Base-by-base conservation (phyloP, 2,888 invertebrate genomes). In the Azorinus chamasolen region DNA sequence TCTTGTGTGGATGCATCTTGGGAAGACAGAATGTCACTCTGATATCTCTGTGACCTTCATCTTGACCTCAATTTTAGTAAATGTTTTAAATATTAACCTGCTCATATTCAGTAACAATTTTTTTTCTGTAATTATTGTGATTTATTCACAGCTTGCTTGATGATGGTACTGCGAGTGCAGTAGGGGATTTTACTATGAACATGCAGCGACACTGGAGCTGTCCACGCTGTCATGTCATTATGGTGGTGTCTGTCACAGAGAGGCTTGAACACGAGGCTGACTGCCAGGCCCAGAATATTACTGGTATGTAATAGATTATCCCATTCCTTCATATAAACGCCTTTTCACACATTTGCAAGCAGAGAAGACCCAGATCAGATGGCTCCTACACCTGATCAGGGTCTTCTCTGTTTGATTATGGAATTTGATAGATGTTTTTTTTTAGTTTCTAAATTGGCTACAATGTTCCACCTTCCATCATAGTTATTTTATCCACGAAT, bases 131-230 rank as follows among this genome's bases (percentile, higher is more conserved):
- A n/a, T n/a, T n/a, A n/a, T n/a, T n/a, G n/a, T n/a, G n/a, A n/a
- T n/a, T n/a, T n/a, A n/a, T 2, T 96, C 96, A 95, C 95, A 95
- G 82, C 93, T 83, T 92, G 18, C 63, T 89, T 53, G 91, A 92
- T 81, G 87, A 91, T 24, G 79, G 76, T 0, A 81, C 87, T 22
- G 90, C 89, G 1, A 76, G 79, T 64, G 84, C 87, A n/a, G 89
- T 88, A 83, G 89, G 89, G 16, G 88, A 90, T 59, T 90, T 87
- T 74, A 89, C 89, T 12, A 78, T 81, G 88, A 94, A 95, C 69
- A 93, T 94, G 75, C 94, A 94, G 79, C 94, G 95, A 3, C 94
- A 95, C 1, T 97, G 97, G 96, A 94, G 94, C 0, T 98, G 98
- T 91, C 94, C 95, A 0, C 94, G 95, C 63, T 98, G 98, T 91